A percentile compares a stretch with the other conserved stretches of the same genome.
Conservation (phyloP, 2,888 invertebrate genomes). For the Xylota segnis region DNA sequence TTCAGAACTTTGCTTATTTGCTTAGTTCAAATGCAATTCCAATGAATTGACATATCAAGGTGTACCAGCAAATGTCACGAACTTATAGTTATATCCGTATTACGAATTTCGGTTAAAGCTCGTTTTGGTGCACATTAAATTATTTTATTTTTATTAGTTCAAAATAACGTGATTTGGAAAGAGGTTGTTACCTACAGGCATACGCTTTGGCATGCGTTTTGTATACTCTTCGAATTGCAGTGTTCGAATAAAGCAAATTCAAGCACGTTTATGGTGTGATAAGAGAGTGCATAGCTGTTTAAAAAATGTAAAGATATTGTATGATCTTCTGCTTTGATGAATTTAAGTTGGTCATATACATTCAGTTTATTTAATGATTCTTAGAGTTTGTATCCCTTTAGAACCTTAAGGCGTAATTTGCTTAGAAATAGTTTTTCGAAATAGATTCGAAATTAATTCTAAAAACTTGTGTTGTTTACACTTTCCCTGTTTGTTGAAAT, state of each 20-base stretch:
- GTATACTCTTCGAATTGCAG: background rate
- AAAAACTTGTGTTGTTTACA: too few relatives aligned
- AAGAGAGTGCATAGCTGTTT: background rate
- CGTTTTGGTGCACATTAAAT: background rate
- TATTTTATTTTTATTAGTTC: background rate
- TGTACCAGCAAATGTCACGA: background rate
- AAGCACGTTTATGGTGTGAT: constrained; percentile 8
- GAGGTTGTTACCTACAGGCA: background rate
- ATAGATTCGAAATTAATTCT: too few relatives aligned
- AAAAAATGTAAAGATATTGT: too few relatives aligned
- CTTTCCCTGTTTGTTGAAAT: too few relatives aligned
- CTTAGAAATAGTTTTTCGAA: too few relatives aligned
- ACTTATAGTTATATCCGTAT: background rate
- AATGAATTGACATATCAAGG: background rate
- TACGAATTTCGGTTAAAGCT: background rate
- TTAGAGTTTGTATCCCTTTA: too few relatives aligned
- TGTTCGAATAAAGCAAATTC: background rate
- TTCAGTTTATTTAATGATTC: too few relatives aligned
- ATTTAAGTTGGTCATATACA: too few relatives aligned
- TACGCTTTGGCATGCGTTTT: background rate
- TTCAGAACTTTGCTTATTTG: background rate
- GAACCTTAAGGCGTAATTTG: too few relatives aligned
- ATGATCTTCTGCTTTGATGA: too few relatives aligned
- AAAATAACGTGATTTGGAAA: background rate
- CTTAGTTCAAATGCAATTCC: background rate